Evolutionary conservation across 2,888 invertebrate species (phyloP), one percentile per base, ranked within the genome.

Genomic region (Slavum lentiscoides): DNA sequence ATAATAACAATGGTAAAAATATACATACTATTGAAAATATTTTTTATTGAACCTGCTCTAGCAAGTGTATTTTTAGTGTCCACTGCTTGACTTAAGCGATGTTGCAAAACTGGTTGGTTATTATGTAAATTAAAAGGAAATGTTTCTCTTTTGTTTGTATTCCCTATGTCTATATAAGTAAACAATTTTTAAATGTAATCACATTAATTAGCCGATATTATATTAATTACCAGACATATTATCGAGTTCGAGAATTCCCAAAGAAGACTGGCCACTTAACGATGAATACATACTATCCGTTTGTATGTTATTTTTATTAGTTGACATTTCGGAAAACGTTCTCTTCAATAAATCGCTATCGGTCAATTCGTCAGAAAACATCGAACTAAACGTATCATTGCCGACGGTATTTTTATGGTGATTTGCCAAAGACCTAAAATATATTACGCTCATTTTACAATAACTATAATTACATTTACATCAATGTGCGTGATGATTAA

Each of bases 201-300:
- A 39, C 23, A 19, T 23, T 8, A 7, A 39, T 39, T 19, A 39
- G 11, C 30, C 7, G 21, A 62, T 53, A 30, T 30, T 30, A 53
- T 58, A 30, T n/a, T 55, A n/a, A 59, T 61, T 64, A 80, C 80
- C 80, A 64, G 80, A 80, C 64, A 80, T 80, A 58, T 80, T 80
- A 43, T 80, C 80, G 5, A 80, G 58, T 55, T 80, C 80, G 23
- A 80, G 62, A 64, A 80, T 80, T 21, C 80, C 80, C 9, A 80
- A 66, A 23, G 80, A 80, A 23, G 80, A 80, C 39, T 80, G 80
- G 2, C 72, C 80, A 43, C 70, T 64, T 53, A 76, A 37, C 39
- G 70, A 64, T 55, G 72, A 80, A 69, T 61, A 37, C 77, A 77
- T 69, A 58, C 69, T 77, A 23, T 72, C 39, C 55, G n/a, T 80